Evolutionary conservation across 2,113 vertebrate species (phyloP).

Genomic region (Onychorhynchus coronatus): DNA sequence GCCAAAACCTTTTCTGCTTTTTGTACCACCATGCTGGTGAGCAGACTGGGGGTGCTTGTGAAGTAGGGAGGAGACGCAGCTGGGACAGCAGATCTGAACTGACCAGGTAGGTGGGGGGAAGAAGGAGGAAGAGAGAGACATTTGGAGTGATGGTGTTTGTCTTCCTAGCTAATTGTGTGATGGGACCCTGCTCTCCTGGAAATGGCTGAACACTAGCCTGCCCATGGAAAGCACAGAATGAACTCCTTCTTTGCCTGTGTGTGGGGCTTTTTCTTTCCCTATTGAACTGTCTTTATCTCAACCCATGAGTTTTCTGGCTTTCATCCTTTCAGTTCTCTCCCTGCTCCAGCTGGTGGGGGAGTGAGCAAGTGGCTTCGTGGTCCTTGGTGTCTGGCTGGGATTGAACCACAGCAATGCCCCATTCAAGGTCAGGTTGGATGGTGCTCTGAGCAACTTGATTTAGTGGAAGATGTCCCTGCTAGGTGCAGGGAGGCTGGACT

Average conservation of each 20-base stretch:
- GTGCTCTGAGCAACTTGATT: neutral
- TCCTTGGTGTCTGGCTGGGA: neutral
- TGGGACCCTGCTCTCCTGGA: neutral
- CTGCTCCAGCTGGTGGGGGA: neutral
- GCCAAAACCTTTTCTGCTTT: neutral
- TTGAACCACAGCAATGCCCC: neutral
- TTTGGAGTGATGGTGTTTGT: neutral
- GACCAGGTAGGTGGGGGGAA: neutral
- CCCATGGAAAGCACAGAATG: neutral
- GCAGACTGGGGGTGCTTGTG: neutral
- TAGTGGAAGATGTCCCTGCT: neutral
- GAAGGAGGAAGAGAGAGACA: neutral
- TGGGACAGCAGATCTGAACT: neutral
- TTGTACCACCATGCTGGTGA: neutral
- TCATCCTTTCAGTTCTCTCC: neutral
- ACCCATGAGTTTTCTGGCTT: accelerated
- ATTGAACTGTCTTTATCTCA: neutral
- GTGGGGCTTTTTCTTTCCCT: neutral
- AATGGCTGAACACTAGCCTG: neutral
- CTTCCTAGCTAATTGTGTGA: neutral
- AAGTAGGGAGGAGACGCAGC: neutral
- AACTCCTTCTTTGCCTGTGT: neutral
- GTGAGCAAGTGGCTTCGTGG: neutral
- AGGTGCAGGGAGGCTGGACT: neutral
- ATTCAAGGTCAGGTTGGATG: accelerated